Evolutionary conservation across 2,888 invertebrate species (phyloP).

Genomic region (Zaprionus obscuricornis): DNA sequence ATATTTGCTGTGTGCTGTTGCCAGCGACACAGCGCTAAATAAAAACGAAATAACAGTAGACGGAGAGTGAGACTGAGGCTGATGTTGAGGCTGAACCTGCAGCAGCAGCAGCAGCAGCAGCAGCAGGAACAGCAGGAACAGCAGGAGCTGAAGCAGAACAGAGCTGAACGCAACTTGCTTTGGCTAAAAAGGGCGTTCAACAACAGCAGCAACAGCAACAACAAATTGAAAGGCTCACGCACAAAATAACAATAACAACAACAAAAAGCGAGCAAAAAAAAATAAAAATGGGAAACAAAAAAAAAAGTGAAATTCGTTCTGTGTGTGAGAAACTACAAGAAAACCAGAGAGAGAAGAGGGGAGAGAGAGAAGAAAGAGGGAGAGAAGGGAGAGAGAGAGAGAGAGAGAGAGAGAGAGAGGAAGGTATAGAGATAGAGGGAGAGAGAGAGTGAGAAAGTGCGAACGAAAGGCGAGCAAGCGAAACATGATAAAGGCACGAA

Average conservation of each 20-base stretch:
- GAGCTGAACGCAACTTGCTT: no score
- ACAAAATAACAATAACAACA: conserved; percentile 10
- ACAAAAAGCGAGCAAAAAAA: neutral
- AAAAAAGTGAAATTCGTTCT: conserved; percentile 36
- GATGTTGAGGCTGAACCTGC: no score
- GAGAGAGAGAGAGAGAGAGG: no score
- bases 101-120: neutral
- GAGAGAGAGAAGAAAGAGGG: neutral
- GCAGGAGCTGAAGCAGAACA: neutral
- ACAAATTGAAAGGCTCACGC: conserved; percentile 36
- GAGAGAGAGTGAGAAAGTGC: neutral
- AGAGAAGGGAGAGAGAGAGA: neutral
- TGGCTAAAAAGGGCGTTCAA: conserved; percentile 16
- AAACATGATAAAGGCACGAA: conserved; percentile 63
- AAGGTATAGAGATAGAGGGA: no score
- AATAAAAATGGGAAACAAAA: neutral
- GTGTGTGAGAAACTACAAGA: conserved; percentile 54
- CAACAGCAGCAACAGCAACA: conserved; percentile 11
- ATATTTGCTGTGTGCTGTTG: conserved; percentile 59
- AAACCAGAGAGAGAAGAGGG: conserved; percentile 15
- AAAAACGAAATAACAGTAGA: no score
- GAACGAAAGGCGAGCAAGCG: no score
- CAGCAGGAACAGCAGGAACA: neutral
- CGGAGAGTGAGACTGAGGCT: no score
- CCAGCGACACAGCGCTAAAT: conserved; percentile 18